Base-by-base conservation (phyloP, 2,888 invertebrate genomes). In the Ephialtes manifestator region DNA sequence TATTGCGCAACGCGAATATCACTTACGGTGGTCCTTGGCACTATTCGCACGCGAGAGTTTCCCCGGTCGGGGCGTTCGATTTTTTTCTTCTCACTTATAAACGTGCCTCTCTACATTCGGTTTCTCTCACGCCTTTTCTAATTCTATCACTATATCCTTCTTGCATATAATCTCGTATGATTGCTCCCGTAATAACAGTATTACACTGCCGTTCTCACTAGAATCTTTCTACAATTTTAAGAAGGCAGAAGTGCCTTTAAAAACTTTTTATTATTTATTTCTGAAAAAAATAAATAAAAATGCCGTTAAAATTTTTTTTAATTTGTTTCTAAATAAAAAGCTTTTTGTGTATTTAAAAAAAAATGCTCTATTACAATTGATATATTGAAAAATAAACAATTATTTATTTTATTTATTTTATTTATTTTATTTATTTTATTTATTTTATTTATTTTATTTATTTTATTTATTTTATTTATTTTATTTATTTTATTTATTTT, bases 21-120 rank as follows among this genome's bases (percentile, higher is more conserved):
- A 85, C 85, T 85, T 68, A 83, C 80, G 84, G 65, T 68, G 88
- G 87, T 87, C 88, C 88, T 89, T 88, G 88, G 86, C 88, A 89
- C 86, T 86, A 87, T 89, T 89, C 86, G 84, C 87, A 85, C 86
- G 82, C 81, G 67, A 71, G 74, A 87, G 79, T 87, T 87, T 88
- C 83, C 86, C 84, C 83, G 81, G 77, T 83, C 84, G 77, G 53
- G 75, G 48, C 60, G 63, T 78, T 81, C 60, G 58, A 71, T 83
- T 60, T 80, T 80, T 72, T 81, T 58, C 79, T 79, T 71, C 58
- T 39, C 18, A 48, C 46, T 76, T 68, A 15, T 65, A 11, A 11
- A 39, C 65, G 65, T 43, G 65, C 39, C 58, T 58, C 4, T 18
- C 35, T 63, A 35, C 63, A 20, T 39, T 65, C 65, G n/a, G 15